Evolutionary conservation across 2,797 vertebrate genomes (phyloP).

Genomic region (Mormyrops attenuatus): DNA sequence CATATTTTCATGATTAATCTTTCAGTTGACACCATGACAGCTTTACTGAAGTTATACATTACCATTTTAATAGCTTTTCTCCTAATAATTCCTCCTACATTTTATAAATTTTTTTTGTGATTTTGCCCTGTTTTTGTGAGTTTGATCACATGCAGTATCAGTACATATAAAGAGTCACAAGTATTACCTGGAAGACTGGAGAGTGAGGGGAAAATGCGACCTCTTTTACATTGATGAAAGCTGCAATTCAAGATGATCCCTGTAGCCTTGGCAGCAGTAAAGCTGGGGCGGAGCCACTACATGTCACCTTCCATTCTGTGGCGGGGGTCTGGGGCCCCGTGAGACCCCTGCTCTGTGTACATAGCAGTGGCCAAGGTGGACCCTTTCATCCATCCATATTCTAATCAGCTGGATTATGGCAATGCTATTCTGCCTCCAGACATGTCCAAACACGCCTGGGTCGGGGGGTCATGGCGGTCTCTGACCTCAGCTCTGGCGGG

Average conservation of each 20-base stretch:
- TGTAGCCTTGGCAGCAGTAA: constrained; percentile 58
- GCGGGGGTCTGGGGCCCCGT: constrained; percentile 56
- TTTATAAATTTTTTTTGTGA: neutral
- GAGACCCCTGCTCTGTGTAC: constrained; percentile 47
- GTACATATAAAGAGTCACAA: neutral
- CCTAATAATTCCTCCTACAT: neutral
- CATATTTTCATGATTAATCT: neutral
- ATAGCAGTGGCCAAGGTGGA: constrained; percentile 35
- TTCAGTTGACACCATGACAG: neutral
- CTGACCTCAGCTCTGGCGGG: constrained; percentile 64
- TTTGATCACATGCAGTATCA: neutral
- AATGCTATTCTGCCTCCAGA: constrained; percentile 62
- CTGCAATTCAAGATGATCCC: constrained; percentile 61
- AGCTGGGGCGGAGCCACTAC: constrained; percentile 36
- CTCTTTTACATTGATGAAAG: constrained; percentile 27
- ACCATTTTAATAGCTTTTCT: neutral
- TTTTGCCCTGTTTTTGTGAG: neutral
- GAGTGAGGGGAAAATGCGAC: neutral
- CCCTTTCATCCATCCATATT: constrained; percentile 63
- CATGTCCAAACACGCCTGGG: constrained; percentile 76
- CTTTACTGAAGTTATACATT: neutral
- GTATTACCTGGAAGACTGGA: constrained; percentile 30
- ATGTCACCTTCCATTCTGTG: constrained; percentile 33
- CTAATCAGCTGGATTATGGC: constrained; percentile 67
- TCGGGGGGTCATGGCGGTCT: constrained; percentile 62